phyloP scores from a whole-genome alignment of 2,888 invertebrate species.

The Molanna angustata region DNA sequence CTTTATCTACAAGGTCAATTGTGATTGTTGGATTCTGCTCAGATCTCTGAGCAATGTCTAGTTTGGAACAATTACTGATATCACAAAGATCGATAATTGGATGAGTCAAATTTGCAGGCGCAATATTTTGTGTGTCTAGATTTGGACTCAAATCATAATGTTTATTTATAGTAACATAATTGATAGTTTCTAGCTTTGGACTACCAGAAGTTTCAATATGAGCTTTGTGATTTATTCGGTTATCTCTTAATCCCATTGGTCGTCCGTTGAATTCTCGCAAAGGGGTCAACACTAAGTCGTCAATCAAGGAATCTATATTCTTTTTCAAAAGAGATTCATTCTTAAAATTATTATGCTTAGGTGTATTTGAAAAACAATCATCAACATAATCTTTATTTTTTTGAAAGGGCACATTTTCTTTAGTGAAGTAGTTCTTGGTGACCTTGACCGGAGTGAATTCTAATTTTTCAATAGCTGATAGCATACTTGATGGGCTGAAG shows the following conservation, averaged over 20 bases:
- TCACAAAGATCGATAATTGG: constrained; percentile 29
- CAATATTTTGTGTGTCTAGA: background rate
- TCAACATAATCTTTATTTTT: background rate
- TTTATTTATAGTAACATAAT: background rate
- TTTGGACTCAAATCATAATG: background rate
- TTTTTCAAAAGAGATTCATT: background rate
- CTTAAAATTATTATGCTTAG: background rate
- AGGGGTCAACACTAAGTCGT: background rate
- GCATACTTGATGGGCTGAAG: constrained; percentile 12
- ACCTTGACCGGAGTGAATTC: constrained; percentile 16
- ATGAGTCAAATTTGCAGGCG: constrained; percentile 26
- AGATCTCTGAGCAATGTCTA: no score
- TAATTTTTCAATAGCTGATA: constrained; percentile 30
- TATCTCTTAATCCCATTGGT: background rate
- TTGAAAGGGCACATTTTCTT: background rate
- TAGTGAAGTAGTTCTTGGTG: background rate
- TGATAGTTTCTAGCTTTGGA: background rate
- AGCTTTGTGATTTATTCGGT: no score
- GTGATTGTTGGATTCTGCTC: background rate
- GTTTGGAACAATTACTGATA: constrained; percentile 10
- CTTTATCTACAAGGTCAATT: background rate
- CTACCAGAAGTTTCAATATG: no score
- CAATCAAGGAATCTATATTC: background rate
- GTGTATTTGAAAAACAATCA: background rate
- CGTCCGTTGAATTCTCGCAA: background rate